Conservation (phyloP, 2,797 vertebrate genomes). For the Nothura maculosa region DNA sequence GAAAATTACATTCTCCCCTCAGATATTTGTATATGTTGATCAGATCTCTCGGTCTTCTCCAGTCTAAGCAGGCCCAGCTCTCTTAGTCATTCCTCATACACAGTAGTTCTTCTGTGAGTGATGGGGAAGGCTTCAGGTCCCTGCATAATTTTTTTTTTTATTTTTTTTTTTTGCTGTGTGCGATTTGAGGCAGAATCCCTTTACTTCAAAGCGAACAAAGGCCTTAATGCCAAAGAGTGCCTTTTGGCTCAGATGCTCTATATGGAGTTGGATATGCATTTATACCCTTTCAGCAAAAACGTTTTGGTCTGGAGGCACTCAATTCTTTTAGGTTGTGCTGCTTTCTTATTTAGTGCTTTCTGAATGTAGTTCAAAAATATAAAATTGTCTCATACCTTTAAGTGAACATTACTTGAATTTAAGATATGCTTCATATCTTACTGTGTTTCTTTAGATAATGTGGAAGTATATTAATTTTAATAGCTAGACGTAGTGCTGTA, state of each 20-base stretch:
- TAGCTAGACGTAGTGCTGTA: slow-evolving; percentile 4
- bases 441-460: background rate
- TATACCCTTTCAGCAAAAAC: background rate
- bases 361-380: slow-evolving; percentile 39
- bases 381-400: slow-evolving; percentile 8
- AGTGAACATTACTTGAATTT: slow-evolving; percentile 7
- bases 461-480: slow-evolving; percentile 17
- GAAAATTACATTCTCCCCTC: too few species aligned
- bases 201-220: background rate
- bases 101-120: background rate
- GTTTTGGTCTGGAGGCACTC: background rate
- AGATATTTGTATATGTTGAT: too few species aligned
- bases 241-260: background rate
- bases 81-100: too few species aligned
- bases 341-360: background rate
- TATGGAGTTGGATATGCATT: background rate
- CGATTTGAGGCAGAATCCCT: background rate
- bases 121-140: background rate
- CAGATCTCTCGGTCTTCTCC: too few species aligned
- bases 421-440: slow-evolving; percentile 1
- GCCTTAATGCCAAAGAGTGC: background rate
- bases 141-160: background rate
- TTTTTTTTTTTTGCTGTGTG: background rate
- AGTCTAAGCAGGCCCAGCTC: too few species aligned
- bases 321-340: background rate